Base-by-base conservation (phyloP, 2,797 vertebrate species). In the Acrossocheilus wenchowensis region DNA sequence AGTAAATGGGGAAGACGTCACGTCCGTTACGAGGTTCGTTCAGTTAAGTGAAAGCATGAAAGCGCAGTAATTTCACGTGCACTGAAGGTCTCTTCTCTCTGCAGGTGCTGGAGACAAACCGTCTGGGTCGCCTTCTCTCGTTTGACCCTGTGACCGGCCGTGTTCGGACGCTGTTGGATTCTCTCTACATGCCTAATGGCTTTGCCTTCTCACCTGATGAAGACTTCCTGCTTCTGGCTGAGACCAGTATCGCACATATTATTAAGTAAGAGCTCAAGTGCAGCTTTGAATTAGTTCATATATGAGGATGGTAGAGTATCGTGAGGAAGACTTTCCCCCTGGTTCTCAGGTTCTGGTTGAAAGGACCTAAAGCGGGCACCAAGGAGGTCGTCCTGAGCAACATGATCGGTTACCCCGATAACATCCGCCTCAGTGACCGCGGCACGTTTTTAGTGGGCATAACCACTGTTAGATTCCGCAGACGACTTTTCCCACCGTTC, bases 341-440 rank as follows among this genome's bases (percentile, higher is more conserved):
- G 21, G 17, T 26, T 86, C 26, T 85, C 89, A 96, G 95, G 78
- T 95, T 87, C 52, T 96, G 95, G 95, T 86, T 95, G 50, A 93
- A 92, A 66, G 95, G 95, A 11, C 90, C 89, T 14, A 93, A 94
- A 64, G 91, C 93, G 0, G 95, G 94, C 0, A 92, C 87, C 72
- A 94, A 91, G 86, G 95, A 94, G 83, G 74, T 93, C 17, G n/a
- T 95, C 88, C 52, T 93, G 86, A 94, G 94, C 91, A 96, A 95
- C 91, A 92, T 96, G 92, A 93, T 94, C 12, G 95, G 95, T 87
- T 96, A 96, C 88, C 95, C 95, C 0, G 95, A 96, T 93, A 96
- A 96, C 92, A 95, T 96, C 74, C 94, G 95, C 50, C 91, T 92
- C 4, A 95, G 94, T 69, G 90, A 93, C 87, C 92, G 57, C 0